phyloP scores from a whole-genome alignment of 2,113 vertebrate genomes.

The Tichodroma muraria region DNA sequence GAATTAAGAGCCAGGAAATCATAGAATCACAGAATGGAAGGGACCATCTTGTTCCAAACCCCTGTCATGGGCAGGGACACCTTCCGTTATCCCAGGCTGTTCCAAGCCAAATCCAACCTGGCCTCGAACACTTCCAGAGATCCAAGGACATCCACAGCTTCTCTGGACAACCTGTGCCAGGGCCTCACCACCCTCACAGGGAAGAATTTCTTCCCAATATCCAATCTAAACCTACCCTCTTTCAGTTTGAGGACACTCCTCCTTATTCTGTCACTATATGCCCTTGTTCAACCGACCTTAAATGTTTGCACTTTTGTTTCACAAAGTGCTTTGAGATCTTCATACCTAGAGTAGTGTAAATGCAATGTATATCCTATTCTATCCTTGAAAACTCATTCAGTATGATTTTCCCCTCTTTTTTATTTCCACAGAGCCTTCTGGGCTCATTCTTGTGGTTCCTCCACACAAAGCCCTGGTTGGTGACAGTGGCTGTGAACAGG shows the following conservation, averaged over 20 bases:
- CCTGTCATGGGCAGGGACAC: not conserved
- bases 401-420: not conserved
- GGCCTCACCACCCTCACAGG: rapidly evolving
- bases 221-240: not conserved
- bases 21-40: not conserved
- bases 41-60: not conserved
- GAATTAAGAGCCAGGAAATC: not conserved
- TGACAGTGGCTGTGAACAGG: not conserved
- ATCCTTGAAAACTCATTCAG: not conserved
- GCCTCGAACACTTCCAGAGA: not conserved
- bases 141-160: not conserved
- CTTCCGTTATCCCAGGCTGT: rapidly evolving
- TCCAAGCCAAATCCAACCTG: rapidly evolving
- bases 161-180: not conserved
- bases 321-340: not conserved
- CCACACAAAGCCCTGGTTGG: not conserved
- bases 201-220: not conserved
- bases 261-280: not conserved
- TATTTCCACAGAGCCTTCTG: not conserved
- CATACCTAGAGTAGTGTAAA: not conserved
- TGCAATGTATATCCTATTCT: not conserved
- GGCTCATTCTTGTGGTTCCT: not conserved
- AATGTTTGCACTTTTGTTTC: not conserved
- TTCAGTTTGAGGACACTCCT: not conserved
- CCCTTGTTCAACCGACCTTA: not conserved